A percentile compares a stretch with the other conserved stretches of the same genome.
Evolutionary conservation across 2,888 invertebrate species (phyloP).

Genomic region (Suillia variegata): DNA sequence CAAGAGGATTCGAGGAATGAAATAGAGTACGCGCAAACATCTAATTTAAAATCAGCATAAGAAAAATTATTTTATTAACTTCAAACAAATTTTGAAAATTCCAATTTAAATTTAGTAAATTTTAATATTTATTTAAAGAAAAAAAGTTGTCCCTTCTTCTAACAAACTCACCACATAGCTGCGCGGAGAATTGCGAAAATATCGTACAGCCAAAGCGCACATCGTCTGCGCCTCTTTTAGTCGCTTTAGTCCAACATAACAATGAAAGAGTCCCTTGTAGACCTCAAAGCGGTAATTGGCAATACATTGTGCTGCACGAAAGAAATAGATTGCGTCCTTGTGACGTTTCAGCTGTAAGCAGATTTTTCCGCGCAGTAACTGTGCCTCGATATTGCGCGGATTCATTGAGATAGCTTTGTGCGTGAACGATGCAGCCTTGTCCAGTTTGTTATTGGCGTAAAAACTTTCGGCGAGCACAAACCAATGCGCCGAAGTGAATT

Average conservation of each 20-base stretch:
- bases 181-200: conserved; percentile 73
- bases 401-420: conserved; percentile 73
- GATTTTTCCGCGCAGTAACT: conserved; percentile 69
- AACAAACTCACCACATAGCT: conserved; percentile 69
- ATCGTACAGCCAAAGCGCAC: conserved; percentile 74
- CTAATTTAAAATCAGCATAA: no score
- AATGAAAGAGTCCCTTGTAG: conserved; percentile 78
- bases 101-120: neutral
- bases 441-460: conserved; percentile 65
- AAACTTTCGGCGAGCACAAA: conserved; percentile 76
- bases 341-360: conserved; percentile 49
- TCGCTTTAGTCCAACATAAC: conserved; percentile 72
- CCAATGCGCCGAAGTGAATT: conserved; percentile 73
- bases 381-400: conserved; percentile 73
- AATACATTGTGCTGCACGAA: conserved; percentile 48
- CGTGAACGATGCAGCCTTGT: conserved; percentile 74
- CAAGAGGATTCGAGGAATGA: conserved; percentile 65
- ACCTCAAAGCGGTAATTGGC: conserved; percentile 66
- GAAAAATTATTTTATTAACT: neutral
- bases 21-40: conserved; percentile 76
- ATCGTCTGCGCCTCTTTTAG: conserved; percentile 74
- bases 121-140: neutral
- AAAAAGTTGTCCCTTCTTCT: neutral
- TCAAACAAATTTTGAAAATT: no score
- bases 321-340: conserved; percentile 50